Evolutionary conservation across 1,140 invertebrate species (phyloP), one percentile per base, ranked within the genome.

Genomic region (Zaprionus gabonicus): DNA sequence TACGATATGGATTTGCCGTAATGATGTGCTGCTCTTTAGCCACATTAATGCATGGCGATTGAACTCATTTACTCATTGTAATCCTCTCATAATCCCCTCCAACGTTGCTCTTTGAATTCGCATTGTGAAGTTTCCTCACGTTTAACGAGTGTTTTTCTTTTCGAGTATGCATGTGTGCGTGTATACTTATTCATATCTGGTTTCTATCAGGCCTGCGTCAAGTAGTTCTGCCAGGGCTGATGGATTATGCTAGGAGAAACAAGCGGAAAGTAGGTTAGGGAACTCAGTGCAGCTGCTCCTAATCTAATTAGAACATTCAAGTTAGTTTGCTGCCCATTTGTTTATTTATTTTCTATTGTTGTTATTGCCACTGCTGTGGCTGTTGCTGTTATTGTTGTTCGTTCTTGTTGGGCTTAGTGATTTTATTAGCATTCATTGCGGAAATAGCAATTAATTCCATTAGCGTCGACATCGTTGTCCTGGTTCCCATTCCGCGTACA

Each of bases 341-440:
- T 69, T 69, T 58, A 59, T 69, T 65, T 65, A 53, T 63, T 63
- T 49, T 41, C 28, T 20, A 20, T 65, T 41, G 49, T 38, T 53
- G 31, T 66, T 17, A 46, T 17, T 46, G 41, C 6, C 2, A n/a
- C 7, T 5, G 13, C 15, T 41, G 15, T 2, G 36, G 3, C 12
- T 13, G 17, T 20, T 44, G 27, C 25, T 55, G 1, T 53, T 67
- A n/a, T 41, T 57, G 20, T 75, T 71, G 56, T 66, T 66, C 59
- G 41, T 71, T 68, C 63, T 81, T 69, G 66, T 49, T 36, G 63
- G 41, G 71, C 71, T 76, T 82, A 71, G 65, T 68, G 76, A 82
- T 80, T 86, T 86, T 86, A 85, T 86, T 86, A 86, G 82, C 79
- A 86, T 82, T 85, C 71, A 76, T 79, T 71, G 75, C 79, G 78